Base-by-base conservation (phyloP, 2,888 invertebrate genomes). In the Brenthis hecate region DNA sequence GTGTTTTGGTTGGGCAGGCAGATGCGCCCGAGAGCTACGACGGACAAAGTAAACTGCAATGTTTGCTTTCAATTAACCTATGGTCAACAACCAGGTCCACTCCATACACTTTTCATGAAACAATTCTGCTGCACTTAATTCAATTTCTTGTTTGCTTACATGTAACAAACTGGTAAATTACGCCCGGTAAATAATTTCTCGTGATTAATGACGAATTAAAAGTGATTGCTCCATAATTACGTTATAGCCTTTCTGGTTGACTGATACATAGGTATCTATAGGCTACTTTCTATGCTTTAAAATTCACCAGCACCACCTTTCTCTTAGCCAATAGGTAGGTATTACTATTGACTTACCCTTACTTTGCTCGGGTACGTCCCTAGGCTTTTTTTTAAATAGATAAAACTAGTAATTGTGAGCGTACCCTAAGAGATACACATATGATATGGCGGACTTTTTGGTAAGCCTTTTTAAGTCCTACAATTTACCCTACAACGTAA, bases 21-120 rank as follows among this genome's bases (percentile, higher is more conserved):
- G 66, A 66, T 62, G 66, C 65, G 51, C 58, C 62, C 36, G 66
- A 66, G 77, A 80, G 79, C 79, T 77, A 74, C 81, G 81, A 80
- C 82, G 81, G 83, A 83, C 83, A 85, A 83, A 80, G 87, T 85
- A 87, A 87, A 88, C 87, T 81, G 80, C 78, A 77, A 74, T 89
- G 90, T 92, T 91, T 91, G 86, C 84, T 86, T 92, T 91, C 89
- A 89, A 92, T 92, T 91, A 92, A 88, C 86, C 85, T 81, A 82
- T 84, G 81, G 88, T 87, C 87, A 88, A 91, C 88, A 88, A 77
- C 78, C 81, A 80, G 84, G 81, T 84, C 79, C 80, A 78, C 77
- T 75, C 81, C 84, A 86, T 88, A 87, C 85, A 88, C 84, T 89
- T 88, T 91, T 90, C 87, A 89, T 89, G 85, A 86, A 85, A 87